Percentiles rank a stretch among this genome's conserved stretches.
These are phyloP conservation scores for Oscheius onirici DNA, from an alignment of 2,888 invertebrate species.

Conservation along the genomic window DNA sequence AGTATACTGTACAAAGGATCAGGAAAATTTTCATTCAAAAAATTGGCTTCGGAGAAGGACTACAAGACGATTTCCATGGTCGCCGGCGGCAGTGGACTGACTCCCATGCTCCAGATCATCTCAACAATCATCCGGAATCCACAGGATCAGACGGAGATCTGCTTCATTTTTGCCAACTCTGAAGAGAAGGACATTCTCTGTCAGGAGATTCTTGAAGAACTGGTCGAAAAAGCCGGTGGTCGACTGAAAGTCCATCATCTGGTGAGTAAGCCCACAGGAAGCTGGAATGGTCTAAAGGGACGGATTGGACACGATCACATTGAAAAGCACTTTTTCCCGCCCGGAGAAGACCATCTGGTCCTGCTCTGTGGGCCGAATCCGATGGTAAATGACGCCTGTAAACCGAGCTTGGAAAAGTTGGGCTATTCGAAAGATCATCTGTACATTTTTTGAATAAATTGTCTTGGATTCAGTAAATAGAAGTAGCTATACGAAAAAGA, in stretches of 20 bases:
- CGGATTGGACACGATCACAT: constrained; percentile 92
- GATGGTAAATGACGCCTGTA: constrained; percentile 94
- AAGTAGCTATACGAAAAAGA: too few species aligned
- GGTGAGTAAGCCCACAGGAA: constrained; percentile 83
- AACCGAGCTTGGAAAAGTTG: constrained; percentile 89
- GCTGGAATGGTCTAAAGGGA: constrained; percentile 76
- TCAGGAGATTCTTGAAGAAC: constrained; percentile 76
- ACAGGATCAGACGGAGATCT: constrained; percentile 82
- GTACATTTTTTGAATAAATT: constrained; percentile 48
- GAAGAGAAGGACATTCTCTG: constrained; percentile 92
- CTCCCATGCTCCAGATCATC: constrained; percentile 92
- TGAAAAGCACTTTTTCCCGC: constrained; percentile 83
- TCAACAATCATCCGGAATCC: constrained; percentile 83
- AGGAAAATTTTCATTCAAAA: constrained; percentile 79
- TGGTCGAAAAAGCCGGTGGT: constrained; percentile 44
- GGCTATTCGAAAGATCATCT: constrained; percentile 76
- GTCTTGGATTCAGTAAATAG: too few species aligned
- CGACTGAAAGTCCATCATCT: constrained; percentile 78
- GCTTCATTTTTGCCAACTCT: constrained; percentile 91
- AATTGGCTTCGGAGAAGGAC: constrained; percentile 80
- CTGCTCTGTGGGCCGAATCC: constrained; percentile 97
- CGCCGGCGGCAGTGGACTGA: constrained; percentile 88
- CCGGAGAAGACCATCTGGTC: constrained; percentile 81
- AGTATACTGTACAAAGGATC: constrained; percentile 76
- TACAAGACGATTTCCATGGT: constrained; percentile 88